phyloP scores from a whole-genome alignment of 2,888 invertebrate species.

The Cancer borealis region DNA sequence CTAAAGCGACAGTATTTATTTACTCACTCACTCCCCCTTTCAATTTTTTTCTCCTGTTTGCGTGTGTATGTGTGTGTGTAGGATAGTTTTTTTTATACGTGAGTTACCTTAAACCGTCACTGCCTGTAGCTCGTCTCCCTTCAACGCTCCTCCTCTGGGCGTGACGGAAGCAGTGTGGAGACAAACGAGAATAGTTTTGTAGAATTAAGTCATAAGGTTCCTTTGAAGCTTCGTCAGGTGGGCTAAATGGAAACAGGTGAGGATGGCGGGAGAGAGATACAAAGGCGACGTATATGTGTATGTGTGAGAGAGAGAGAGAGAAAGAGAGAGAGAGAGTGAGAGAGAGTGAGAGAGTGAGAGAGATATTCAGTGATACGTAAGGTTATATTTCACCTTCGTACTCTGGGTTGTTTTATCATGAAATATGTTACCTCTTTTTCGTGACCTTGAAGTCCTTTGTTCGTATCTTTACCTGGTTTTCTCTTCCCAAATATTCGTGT shows the following conservation, averaged over 20 bases:
- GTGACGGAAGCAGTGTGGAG: neutral
- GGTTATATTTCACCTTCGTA: neutral
- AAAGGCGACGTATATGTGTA: neutral
- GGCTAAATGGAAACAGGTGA: neutral
- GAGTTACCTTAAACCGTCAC: neutral
- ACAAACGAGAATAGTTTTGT: constrained; percentile 18
- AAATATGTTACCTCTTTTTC: neutral
- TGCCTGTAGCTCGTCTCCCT: neutral
- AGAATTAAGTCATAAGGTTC: constrained; percentile 8
- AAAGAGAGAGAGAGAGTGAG: neutral
- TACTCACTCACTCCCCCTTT: neutral
- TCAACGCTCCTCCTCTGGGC: neutral
- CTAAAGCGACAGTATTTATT: neutral
- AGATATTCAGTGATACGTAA: neutral
- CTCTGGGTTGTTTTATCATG: neutral
- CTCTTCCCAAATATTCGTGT: neutral
- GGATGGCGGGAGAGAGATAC: neutral
- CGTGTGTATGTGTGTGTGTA: too few relatives aligned
- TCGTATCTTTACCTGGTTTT: neutral
- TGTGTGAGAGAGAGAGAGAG: neutral
- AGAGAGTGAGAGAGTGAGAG: neutral
- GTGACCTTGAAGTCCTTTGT: neutral
- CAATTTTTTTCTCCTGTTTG: neutral
- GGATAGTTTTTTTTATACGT: neutral
- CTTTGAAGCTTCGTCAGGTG: neutral